Evolutionary conservation across 1,140 invertebrate genomes (phyloP), one percentile per base, ranked within the genome.

Genomic region (Cotesia glomerata): DNA sequence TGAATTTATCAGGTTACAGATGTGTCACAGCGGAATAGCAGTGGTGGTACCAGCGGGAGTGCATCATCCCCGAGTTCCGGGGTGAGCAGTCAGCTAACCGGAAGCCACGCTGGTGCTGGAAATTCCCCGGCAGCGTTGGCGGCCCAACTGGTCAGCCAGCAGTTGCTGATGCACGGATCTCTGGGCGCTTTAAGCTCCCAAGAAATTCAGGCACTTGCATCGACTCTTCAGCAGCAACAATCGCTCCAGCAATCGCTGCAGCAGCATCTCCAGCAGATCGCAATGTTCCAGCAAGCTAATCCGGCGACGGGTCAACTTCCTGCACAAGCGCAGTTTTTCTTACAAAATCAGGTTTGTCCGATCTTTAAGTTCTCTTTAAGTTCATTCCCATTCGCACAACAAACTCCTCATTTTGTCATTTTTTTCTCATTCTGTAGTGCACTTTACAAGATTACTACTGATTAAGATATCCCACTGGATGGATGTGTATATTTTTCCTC

Each of bases 281-380:
- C 93, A 1, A 90, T 94, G 84, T 89, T 94, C 76, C 92, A 91
- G 74, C 88, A 90, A 71, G 86, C 85, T 7, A 85, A 83, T 72
- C 87, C 85, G 13, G 84, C 86, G 71, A 84, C 86, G 69, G 82
- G 89, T 64, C 88, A 92, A 80, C 80, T 91, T 63, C 87, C 89
- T 36, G 86, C 89, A 7, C 92, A 93, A 76, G 89, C 92, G 16
- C 93, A 93, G 82, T 92, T 94, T 74, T 92, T 95, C 81, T 86
- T 95, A 14, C 93, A 94, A 81, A 95, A 94, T 88, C 93, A 94
- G 90, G 93, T 94, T 83, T 81, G 78, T 76, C 0, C 45, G 56
- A 75, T 73, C 69, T 73, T n/a, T 65, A n/a, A 11, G 49, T 34
- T 56, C 4, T 58, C 45, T 39, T 39, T 39, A 8, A 39, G 36